phyloP scores from a whole-genome alignment of 2,113 vertebrate genomes.

The Amazona guildingii region DNA sequence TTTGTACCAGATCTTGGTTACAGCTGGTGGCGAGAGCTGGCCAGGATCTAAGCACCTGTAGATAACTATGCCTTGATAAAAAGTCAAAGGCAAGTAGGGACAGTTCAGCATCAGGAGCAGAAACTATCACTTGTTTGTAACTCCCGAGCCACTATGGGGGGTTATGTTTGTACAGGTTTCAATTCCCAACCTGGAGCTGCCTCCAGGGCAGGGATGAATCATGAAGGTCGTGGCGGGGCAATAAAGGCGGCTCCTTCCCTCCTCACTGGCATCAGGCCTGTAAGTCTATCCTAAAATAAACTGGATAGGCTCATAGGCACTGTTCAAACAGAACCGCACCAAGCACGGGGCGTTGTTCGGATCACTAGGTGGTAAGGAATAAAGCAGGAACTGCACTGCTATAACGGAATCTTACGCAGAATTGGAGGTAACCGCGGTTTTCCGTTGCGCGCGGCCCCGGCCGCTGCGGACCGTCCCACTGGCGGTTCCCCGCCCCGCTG shows the following conservation, averaged over 20 bases:
- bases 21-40: not conserved
- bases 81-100: not conserved
- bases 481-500: not conserved
- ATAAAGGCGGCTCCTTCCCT: not conserved
- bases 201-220: not conserved
- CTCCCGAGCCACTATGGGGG: not conserved
- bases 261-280: not conserved
- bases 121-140: rapidly evolving
- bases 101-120: not conserved
- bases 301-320: not conserved
- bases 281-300: not conserved
- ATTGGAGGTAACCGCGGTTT: not conserved
- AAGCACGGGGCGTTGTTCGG: not conserved
- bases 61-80: rapidly evolving
- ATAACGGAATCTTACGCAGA: not conserved
- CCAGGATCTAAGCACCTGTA: rapidly evolving
- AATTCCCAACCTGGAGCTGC: not conserved
- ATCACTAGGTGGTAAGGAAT: not conserved
- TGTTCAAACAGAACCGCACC: not conserved
- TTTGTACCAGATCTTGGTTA: not conserved
- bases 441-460: not conserved
- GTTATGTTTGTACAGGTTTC: not conserved
- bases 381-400: not conserved
- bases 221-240: not conserved
- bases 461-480: too few relatives aligned